A percentile compares a stretch with the other conserved stretches of the same genome.
These are phyloP conservation scores for Cheilinus undulatus DNA, from an alignment of 2,113 vertebrate genomes.

Conservation along the genomic window DNA sequence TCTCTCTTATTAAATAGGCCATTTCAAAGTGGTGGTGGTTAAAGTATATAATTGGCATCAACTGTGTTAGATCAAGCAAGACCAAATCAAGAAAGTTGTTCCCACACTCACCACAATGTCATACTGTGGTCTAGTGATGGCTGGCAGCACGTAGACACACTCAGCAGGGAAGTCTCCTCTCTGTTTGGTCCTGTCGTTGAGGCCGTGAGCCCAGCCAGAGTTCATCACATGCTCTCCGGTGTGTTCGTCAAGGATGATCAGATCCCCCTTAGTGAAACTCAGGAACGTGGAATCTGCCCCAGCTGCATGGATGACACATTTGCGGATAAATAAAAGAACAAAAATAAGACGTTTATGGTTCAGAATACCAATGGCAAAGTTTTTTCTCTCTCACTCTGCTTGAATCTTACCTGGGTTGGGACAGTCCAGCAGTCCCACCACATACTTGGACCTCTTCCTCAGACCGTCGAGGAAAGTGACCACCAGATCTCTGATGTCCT, in stretches of 20 bases:
- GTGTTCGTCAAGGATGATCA: slow-evolving; percentile 94
- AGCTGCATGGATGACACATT: slow-evolving; percentile 64
- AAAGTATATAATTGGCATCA: too few species aligned
- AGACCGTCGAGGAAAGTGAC: slow-evolving; percentile 96
- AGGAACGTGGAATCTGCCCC: slow-evolving; percentile 92
- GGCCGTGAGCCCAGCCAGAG: slow-evolving; percentile 93
- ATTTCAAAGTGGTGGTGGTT: too few species aligned
- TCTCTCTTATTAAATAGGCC: too few species aligned
- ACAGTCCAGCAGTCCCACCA: slow-evolving; percentile 95
- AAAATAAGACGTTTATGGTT: neutral
- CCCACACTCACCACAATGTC: slow-evolving; percentile 90
- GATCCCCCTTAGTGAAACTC: slow-evolving; percentile 94
- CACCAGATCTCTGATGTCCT: slow-evolving; percentile 96
- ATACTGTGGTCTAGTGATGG: slow-evolving; percentile 88
- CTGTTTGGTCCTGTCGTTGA: slow-evolving; percentile 93
- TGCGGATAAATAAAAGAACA: too few species aligned
- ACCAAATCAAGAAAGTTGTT: neutral
- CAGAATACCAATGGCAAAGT: too few species aligned
- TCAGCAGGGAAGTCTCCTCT: slow-evolving; percentile 95
- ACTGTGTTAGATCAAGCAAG: too few species aligned
- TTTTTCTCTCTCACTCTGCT: too few species aligned
- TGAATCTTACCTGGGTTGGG: slow-evolving; percentile 88
- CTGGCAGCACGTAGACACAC: slow-evolving; percentile 93
- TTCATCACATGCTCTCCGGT: slow-evolving; percentile 94
- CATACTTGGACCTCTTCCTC: slow-evolving; percentile 93